Evolutionary conservation across 2,888 invertebrate species (phyloP), one percentile per base, ranked within the genome.

Genomic region (Onthophagus sagittarius): DNA sequence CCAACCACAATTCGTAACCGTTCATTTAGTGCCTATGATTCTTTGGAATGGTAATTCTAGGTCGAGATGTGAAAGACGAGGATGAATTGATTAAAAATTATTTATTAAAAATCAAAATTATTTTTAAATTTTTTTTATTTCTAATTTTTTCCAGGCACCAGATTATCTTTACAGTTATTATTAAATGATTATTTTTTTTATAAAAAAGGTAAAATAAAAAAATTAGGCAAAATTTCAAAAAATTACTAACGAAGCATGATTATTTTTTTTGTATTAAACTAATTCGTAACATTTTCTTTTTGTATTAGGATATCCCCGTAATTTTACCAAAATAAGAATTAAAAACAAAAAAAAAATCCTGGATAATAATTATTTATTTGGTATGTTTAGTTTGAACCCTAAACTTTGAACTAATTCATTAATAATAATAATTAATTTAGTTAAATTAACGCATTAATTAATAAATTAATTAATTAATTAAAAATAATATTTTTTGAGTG

Each of bases 151-250:
- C 80, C 80, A 83, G 83, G 81, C 77, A 31, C 77, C 79, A 64
- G 79, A 77, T 69, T 83, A 83, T 79, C 74, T 83, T 76, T 83
- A 82, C 78, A 80, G 78, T 72, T 83, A 79, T 80, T 82, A 83
- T 79, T 83, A 78, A 76, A 53, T 9, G 11, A 53, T 9, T 53
- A 53, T 9, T 4, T 53, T 53, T 23, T n/a, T 23, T 23, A 1
- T 23, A 23, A 23, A 53, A 53, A 53, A 4, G 39, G 2, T 4
- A 53, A 11, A 53, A 11, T 53, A 53, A 53, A 53, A 11, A 53
- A 1, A 4, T 53, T 53, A 4, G 3, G 23, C 2, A 3, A 23
- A 23, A 53, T 53, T 53, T 53, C 2, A 53, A 53, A 53, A 53
- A 64, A 11, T 64, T 64, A 64, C 64, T 64, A 64, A 23, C 1